Evolutionary conservation across 1,140 invertebrate species (phyloP), one percentile per base, ranked within the genome.

Genomic region (Phymastichus coffea): DNA sequence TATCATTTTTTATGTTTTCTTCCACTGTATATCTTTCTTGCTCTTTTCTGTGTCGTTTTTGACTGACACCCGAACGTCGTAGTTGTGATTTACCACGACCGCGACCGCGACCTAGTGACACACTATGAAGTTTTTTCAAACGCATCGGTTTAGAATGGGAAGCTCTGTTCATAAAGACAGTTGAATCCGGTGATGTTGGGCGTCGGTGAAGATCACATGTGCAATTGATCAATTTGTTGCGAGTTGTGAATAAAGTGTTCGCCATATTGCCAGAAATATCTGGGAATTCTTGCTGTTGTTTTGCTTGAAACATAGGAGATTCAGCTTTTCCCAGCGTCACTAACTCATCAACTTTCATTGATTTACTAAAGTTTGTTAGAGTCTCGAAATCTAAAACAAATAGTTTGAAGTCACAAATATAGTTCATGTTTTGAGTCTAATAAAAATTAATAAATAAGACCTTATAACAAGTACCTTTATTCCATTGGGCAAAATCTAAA

Each of bases 41-140:
- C 56, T 75, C 67, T 35, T 68, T 73, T 15, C 68, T 64, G 17
- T 71, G 70, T 28, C 70, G 59, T 2, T 59, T 67, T 57, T 75
- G 73, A 37, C 72, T 72, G 0, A 74, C 69, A 0, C 71, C 72
- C 6, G 69, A 73, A 4, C 66, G 58, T 6, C 70, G 63, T 3
- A 75, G 49, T 26, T 74, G 73, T 3, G 64, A 67, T 38, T 59
- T 69, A 0, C 57, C 68, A 33, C 71, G 52, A 23, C 69, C 66
- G 19, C 70, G 63, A 20, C 69, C 70, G 33, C 68, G 56, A 12
- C 66, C 58, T 8, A 56, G 66, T 2, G 70, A 65, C 2, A 68
- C 41, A 1, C 37, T 40, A 22, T 68, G 68, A 1, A 28, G 40
- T 17, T 37, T 65, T 65, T 61, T 61, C 4, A 57, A n/a, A n/a